phyloP scores from a whole-genome alignment of 2,797 vertebrate species.

The Eurystomus glaucurus region DNA sequence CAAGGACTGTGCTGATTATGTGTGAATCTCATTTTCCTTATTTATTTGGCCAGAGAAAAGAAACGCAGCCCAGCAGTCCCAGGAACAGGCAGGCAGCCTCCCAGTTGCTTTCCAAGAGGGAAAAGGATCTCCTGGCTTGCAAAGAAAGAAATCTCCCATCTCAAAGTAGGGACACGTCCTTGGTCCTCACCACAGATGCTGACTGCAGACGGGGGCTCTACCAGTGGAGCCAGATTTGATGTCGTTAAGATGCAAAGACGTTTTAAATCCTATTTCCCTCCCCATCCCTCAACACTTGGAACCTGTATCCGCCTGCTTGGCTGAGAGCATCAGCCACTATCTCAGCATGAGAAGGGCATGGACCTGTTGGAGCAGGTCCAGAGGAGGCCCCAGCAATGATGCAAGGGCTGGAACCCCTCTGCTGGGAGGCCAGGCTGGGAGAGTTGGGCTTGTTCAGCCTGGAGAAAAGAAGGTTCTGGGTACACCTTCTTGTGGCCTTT shows the following conservation, averaged over 20 bases:
- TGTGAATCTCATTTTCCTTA: background rate
- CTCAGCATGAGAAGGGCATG: too few species aligned
- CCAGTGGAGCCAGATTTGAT: background rate
- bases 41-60: background rate
- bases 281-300: too few species aligned
- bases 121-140: fast-evolving
- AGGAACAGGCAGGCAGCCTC: background rate
- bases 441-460: too few species aligned
- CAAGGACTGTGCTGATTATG: background rate
- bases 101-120: background rate
- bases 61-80: background rate
- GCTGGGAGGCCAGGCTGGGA: too few species aligned
- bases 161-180: background rate
- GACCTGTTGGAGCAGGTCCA: too few species aligned
- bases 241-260: background rate
- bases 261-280: background rate
- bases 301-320: too few species aligned
- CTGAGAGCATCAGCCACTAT: fast-evolving
- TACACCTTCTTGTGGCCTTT: too few species aligned
- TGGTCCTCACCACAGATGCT: fast-evolving
- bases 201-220: background rate
- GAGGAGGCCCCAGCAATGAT: too few species aligned
- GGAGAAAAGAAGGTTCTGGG: too few species aligned
- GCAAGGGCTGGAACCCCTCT: too few species aligned
- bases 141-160: background rate